Percentiles rank a stretch among this genome's conserved stretches.
Conservation (phyloP, 2,797 vertebrate species). For the Nyctalus aviator region DNA sequence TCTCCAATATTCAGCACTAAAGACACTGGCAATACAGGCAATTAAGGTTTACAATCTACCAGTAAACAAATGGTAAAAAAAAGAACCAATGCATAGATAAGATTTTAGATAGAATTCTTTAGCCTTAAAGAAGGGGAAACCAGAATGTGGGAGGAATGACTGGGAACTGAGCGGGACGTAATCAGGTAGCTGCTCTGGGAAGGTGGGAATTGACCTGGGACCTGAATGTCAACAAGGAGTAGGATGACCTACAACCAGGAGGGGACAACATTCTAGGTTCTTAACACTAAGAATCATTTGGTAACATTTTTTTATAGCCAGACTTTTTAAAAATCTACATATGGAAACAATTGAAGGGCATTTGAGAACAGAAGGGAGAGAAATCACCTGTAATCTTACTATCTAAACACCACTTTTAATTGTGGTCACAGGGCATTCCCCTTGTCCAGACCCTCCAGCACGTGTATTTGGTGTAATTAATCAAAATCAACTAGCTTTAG, state of each 20-base stretch:
- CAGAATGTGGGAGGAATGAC: accelerated
- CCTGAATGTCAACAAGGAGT: not conserved
- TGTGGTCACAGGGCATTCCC: not conserved
- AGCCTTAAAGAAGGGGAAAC: not conserved
- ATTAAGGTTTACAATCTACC: not conserved
- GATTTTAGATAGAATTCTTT: not conserved
- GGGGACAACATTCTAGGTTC: not conserved
- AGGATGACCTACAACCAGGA: not conserved
- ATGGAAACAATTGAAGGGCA: constrained; percentile 3
- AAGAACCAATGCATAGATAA: not conserved
- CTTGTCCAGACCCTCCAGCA: not conserved
- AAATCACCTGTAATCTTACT: not conserved
- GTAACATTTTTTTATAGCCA: not conserved
- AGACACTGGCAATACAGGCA: not conserved
- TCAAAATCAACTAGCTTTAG: not conserved
- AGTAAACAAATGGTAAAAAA: not conserved
- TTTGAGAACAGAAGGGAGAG: constrained; percentile 3
- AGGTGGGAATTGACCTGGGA: not conserved
- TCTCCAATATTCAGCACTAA: not conserved
- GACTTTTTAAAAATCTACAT: not conserved
- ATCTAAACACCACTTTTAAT: not conserved
- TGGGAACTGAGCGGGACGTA: not conserved
- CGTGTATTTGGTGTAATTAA: not conserved
- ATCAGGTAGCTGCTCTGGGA: not conserved
- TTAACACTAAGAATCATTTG: not conserved